phyloP scores from a whole-genome alignment of 2,888 invertebrate genomes.

The Chirona hameri region DNA sequence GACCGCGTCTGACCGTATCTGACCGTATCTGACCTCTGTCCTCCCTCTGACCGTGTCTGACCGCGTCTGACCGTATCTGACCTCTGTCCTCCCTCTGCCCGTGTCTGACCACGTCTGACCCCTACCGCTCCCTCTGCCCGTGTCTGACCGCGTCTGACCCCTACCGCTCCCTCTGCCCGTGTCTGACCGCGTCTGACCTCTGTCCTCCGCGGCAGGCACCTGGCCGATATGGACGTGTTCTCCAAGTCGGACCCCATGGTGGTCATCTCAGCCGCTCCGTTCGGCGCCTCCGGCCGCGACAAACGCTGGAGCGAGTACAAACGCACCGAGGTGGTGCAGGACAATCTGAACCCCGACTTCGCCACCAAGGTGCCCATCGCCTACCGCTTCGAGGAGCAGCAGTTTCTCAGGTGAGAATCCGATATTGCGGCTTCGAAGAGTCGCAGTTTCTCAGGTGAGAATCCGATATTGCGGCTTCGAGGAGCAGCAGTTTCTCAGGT shows the following conservation, averaged over 20 bases:
- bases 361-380: conserved; percentile 50
- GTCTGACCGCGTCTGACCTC: not conserved
- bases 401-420: conserved; percentile 45
- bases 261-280: conserved; percentile 44
- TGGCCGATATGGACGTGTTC: conserved; percentile 48
- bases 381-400: conserved; percentile 52
- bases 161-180: no score
- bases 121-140: no score
- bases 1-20: no score
- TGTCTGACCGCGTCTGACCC: no score
- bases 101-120: not conserved
- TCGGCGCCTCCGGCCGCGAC: conserved; percentile 34
- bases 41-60: no score
- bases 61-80: not conserved
- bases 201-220: conserved; percentile 40
- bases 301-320: conserved; percentile 37
- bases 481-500: conserved; percentile 49
- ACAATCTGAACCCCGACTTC: conserved; percentile 48
- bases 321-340: conserved; percentile 41
- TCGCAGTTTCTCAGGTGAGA: conserved; percentile 48
- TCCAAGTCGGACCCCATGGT: conserved; percentile 52
- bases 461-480: conserved; percentile 51
- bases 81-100: not conserved
- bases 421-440: conserved; percentile 52
- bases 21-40: no score